Base-by-base conservation (phyloP, 2,797 vertebrate species). In the Labroides dimidiatus region DNA sequence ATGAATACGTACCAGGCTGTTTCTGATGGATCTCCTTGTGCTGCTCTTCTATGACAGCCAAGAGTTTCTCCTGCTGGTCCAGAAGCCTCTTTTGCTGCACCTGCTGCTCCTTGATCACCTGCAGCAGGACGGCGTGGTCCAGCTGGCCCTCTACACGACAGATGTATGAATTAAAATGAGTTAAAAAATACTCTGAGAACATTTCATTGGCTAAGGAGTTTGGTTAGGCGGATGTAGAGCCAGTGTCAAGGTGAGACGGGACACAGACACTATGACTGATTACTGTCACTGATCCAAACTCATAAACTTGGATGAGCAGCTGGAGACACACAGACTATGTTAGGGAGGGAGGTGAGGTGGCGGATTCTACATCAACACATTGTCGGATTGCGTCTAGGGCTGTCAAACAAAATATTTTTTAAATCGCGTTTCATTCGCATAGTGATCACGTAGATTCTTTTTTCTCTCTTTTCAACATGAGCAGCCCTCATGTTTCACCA, bases 21-120 rank as follows among this genome's bases (percentile, higher is more conserved):
- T 95, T 95, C 87, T 97, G 97, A 87, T 96, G 97, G 69, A 99
- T 98, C 90, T 99, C 98, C 89, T 99, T 98, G 92, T 99, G 98
- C 75, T 99, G 98, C 80, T 99, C 97, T 64, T 98, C 94, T 0
- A 99, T 98, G 19, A 99, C 97, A 0, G 95, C 96, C 67, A 99
- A 88, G 8, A 99, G 94, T 78, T 98, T 98, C 57, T 96, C 97
- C 88, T 99, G 98, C 89, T 99, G 98, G 86, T 99, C 97, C 8
- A 99, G 92, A 12, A 99, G 93, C 64, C 96, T 95, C 92, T 99
- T 98, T 43, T 99, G 97, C 87, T 99, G 97, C 68, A 94, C 94
- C 75, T 99, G 98, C 92, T 99, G 98, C 74, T 97, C 95, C 63
- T 98, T 95, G 82, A 99, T 98, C 75, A 99, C 96, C 89, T 98